Evolutionary conservation across 1,140 invertebrate species (phyloP).

Genomic region (Drosophila funebris): DNA sequence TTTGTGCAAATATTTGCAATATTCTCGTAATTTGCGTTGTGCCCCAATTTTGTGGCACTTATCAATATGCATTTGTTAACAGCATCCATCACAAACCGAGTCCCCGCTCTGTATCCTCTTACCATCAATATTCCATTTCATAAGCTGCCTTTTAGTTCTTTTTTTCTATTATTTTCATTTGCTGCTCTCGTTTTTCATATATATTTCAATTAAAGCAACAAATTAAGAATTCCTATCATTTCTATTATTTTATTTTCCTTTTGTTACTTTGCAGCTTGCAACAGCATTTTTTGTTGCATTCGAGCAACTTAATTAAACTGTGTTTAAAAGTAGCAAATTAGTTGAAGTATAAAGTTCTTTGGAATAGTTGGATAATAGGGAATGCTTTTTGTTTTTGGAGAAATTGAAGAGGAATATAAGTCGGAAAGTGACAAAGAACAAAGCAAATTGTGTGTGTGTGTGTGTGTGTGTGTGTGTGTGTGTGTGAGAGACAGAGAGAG

Average conservation of each 20-base stretch:
- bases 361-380: too few relatives aligned
- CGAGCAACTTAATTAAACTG: neutral
- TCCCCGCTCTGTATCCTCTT: neutral
- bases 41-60: neutral
- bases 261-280: neutral
- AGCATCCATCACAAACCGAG: neutral
- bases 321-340: neutral
- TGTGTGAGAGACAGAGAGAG: too few relatives aligned
- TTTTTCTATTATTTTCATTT: slow-evolving; percentile 1
- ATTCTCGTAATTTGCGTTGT: slow-evolving; percentile 27
- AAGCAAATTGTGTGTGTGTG: too few relatives aligned
- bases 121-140: slow-evolving; percentile 1
- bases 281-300: neutral
- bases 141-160: neutral
- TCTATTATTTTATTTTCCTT: too few relatives aligned
- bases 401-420: too few relatives aligned
- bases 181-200: neutral
- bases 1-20: slow-evolving; percentile 47
- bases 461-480: too few relatives aligned
- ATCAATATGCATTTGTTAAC: slow-evolving; percentile 15
- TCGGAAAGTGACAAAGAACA: neutral
- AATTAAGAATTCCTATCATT: too few relatives aligned
- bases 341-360: neutral
- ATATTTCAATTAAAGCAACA: neutral
- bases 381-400: too few relatives aligned